Evolutionary conservation across 30 jellyfish, hydroid and myxozoan species (phyloP).

Genomic region (Pseudorhiza aurosa): DNA sequence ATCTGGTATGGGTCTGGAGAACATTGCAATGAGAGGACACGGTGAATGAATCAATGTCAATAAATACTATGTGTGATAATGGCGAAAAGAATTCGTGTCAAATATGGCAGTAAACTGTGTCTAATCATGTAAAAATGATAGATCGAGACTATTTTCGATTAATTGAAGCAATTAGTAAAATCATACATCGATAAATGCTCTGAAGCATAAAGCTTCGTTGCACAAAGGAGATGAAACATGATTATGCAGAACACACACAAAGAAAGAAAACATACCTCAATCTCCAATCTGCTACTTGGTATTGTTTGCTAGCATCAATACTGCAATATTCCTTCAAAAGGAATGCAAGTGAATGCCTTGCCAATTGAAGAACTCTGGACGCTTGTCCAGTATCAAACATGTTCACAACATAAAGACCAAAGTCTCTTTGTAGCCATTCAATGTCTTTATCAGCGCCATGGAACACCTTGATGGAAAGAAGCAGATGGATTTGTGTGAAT

Average conservation of each 20-base stretch:
- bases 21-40: too few species aligned
- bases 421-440: conserved; percentile 98
- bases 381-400: conserved; percentile 99
- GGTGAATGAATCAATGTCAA: too few species aligned
- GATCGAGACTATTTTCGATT: too few species aligned
- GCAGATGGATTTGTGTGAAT: not conserved
- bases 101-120: too few species aligned
- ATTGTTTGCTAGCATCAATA: conserved; percentile 90
- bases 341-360: conserved; percentile 81
- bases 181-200: too few species aligned
- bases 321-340: conserved; percentile 79
- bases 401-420: conserved; percentile 92
- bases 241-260: too few species aligned
- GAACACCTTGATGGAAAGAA: conserved; percentile 53
- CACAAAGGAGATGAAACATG: too few species aligned
- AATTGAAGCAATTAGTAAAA: too few species aligned
- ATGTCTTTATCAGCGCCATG: conserved; percentile 99
- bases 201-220: too few species aligned
- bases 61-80: too few species aligned
- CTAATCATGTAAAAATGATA: too few species aligned
- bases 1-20: conserved; percentile 87
- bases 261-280: conserved; percentile 58
- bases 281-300: conserved; percentile 99
- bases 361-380: conserved; percentile 72
- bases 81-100: too few species aligned